Evolutionary conservation across 2,113 vertebrate species (phyloP).

Genomic region (Pelodiscus sinensis): DNA sequence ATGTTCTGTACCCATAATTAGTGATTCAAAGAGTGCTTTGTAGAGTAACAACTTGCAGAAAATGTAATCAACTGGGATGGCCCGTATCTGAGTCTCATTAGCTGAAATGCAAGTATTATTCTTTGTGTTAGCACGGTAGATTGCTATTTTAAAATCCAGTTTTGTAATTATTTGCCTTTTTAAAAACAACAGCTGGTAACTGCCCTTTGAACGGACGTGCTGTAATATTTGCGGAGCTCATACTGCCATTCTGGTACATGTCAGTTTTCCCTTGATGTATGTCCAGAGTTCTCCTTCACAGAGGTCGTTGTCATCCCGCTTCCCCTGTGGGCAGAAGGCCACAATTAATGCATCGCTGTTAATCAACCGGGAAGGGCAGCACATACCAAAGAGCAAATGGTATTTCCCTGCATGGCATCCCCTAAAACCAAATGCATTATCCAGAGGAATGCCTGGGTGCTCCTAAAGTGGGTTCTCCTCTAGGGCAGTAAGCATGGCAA

Average conservation of each 20-base stretch:
- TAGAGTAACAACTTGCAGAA: not conserved
- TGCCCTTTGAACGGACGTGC: not conserved
- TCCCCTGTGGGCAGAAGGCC: not conserved
- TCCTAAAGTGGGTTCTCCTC: not conserved
- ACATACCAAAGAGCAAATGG: not conserved
- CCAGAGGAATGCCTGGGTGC: fast-evolving
- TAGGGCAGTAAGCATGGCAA: not conserved
- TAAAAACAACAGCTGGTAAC: not conserved
- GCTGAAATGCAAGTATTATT: not conserved
- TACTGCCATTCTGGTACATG: not conserved
- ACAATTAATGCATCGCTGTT: not conserved
- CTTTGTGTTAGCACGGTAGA: not conserved
- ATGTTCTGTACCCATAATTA: not conserved
- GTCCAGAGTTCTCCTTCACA: not conserved
- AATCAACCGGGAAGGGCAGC: not conserved
- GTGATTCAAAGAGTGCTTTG: not conserved
- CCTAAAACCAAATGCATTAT: not conserved
- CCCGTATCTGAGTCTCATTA: not conserved
- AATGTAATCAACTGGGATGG: not conserved
- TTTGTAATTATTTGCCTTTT: not conserved
- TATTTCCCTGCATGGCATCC: not conserved
- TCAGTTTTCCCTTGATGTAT: not conserved
- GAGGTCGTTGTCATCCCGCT: not conserved
- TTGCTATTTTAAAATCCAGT: not conserved
- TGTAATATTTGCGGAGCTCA: not conserved